A percentile compares a stretch with the other conserved stretches of the same genome.
Conservation (phyloP, 2,797 vertebrate species). For the Siniperca scherzeri region DNA sequence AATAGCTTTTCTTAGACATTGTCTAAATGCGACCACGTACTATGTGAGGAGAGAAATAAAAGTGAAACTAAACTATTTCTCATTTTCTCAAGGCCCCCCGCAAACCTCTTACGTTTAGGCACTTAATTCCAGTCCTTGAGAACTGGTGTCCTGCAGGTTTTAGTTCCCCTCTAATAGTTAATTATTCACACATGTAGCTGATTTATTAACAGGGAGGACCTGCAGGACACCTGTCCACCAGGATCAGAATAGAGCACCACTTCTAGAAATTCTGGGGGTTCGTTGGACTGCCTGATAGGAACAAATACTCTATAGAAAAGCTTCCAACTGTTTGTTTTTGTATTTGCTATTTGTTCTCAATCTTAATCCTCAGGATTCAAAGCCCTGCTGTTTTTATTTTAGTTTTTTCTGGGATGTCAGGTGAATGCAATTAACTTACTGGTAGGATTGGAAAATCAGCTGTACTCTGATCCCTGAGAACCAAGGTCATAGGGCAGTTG, state of each 20-base stretch:
- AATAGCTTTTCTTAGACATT: constrained; percentile 36
- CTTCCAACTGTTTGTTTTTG: constrained; percentile 5
- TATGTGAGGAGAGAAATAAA: constrained; percentile 16
- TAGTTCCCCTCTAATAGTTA: constrained; percentile 4
- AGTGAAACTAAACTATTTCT: constrained; percentile 45
- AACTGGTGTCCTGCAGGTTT: constrained; percentile 39
- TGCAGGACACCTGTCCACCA: constrained; percentile 11
- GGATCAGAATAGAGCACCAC: constrained; percentile 6
- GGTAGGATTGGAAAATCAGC: constrained; percentile 23
- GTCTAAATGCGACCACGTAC: constrained; percentile 30
- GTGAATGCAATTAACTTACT: constrained; percentile 35
- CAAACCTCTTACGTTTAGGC: constrained; percentile 29
- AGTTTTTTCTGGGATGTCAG: constrained; percentile 6
- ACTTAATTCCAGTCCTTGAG: constrained; percentile 25
- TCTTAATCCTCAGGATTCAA: constrained; percentile 17
- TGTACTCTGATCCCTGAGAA: constrained; percentile 21
- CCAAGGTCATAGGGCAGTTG: constrained; percentile 6
- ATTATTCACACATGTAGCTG: constrained; percentile 36
- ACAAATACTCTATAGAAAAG: constrained; percentile 5
- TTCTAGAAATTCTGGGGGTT: constrained; percentile 17
- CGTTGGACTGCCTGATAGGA: not conserved
- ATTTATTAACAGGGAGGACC: constrained; percentile 30
- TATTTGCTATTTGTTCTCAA: constrained; percentile 10
- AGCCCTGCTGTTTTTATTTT: constrained; percentile 1
- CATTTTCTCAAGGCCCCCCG: constrained; percentile 31